A percentile compares a stretch with the other conserved stretches of the same genome.
These are phyloP conservation scores for Drosophila seguyi DNA, from an alignment of 1,140 invertebrate species.

Conservation along the genomic window DNA sequence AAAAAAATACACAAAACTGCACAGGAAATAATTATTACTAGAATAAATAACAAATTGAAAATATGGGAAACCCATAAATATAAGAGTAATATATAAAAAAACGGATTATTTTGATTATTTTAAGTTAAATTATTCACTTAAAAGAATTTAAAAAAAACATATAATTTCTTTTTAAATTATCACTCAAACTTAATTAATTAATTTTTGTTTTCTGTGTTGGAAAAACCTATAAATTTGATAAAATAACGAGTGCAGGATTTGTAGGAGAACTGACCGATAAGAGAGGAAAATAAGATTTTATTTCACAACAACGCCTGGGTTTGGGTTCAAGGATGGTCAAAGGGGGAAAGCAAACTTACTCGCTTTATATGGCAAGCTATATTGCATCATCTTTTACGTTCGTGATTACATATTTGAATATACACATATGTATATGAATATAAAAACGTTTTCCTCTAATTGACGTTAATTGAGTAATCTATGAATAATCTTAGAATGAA, in stretches of 20 bases:
- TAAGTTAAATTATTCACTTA: background rate
- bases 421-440: slow-evolving; percentile 4
- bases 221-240: slow-evolving; percentile 21
- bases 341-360: background rate
- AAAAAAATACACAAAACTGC: background rate
- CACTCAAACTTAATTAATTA: background rate
- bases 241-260: slow-evolving; percentile 13
- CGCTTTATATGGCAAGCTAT: background rate
- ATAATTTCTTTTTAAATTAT: background rate
- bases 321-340: slow-evolving; percentile 44
- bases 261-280: slow-evolving; percentile 40
- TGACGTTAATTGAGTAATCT: slow-evolving; percentile 53
- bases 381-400: slow-evolving; percentile 39
- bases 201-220: background rate
- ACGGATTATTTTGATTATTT: background rate
- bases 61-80: no score
- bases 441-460: slow-evolving; percentile 24
- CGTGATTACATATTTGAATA: slow-evolving; percentile 25
- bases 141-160: background rate
- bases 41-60: background rate
- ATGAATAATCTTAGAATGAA: slow-evolving; percentile 43
- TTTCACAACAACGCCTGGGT: slow-evolving; percentile 3
- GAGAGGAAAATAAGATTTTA: slow-evolving; percentile 26
- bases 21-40: background rate
- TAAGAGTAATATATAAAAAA: background rate